These are phyloP conservation scores for Felis chaus DNA, from an alignment of 2,113 vertebrate species.

Conservation along the genomic window DNA sequence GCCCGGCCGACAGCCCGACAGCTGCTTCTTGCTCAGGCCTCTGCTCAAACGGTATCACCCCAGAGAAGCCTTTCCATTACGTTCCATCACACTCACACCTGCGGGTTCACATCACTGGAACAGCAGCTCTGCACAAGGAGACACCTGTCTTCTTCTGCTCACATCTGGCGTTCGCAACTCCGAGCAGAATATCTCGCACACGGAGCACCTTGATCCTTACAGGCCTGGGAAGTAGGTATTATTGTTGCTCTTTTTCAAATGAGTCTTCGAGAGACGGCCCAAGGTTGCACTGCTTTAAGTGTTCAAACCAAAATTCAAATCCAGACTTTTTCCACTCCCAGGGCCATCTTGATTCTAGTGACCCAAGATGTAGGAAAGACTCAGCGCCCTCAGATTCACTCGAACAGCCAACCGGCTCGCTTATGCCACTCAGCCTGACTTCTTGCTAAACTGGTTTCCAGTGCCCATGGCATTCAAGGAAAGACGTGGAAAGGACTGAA, in stretches of 20 bases:
- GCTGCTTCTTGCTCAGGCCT: not conserved
- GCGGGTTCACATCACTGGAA: not conserved
- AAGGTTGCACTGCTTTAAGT: not conserved
- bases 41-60: not conserved
- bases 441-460: not conserved
- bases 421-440: not conserved
- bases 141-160: not conserved
- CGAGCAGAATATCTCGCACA: not conserved
- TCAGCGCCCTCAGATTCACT: not conserved
- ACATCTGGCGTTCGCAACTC: not conserved
- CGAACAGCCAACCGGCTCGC: not conserved
- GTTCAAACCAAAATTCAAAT: not conserved
- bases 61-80: not conserved
- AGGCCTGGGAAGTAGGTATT: not conserved
- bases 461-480: not conserved
- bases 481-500: not conserved
- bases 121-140: not conserved
- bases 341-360: not conserved
- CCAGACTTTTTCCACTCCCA: not conserved
- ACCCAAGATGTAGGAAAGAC: not conserved
- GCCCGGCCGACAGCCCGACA: not conserved
- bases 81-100: not conserved
- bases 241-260: not conserved
- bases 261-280: not conserved
- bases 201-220: not conserved